phyloP scores from a whole-genome alignment of 2,113 vertebrate species.

The Plestiodon gilberti region DNA sequence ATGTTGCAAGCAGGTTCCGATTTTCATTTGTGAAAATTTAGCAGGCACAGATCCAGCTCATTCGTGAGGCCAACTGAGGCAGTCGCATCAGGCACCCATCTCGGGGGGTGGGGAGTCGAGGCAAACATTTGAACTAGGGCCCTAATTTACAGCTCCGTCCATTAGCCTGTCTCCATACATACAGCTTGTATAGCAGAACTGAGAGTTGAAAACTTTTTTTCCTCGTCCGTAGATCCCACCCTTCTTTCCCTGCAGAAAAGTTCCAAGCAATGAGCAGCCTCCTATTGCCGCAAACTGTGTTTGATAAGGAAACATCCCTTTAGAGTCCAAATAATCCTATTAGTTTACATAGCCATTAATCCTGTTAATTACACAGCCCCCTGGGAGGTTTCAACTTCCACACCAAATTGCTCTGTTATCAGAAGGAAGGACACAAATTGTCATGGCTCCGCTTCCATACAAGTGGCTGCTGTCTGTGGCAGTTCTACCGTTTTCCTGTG shows the following conservation, averaged over 20 bases:
- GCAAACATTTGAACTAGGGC: neutral
- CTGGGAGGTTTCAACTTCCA: constrained; percentile 42
- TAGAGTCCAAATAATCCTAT: constrained; percentile 27
- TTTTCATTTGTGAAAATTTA: too few species aligned
- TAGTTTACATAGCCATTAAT: constrained; percentile 56
- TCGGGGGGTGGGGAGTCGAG: too few species aligned
- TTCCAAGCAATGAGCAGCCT: neutral
- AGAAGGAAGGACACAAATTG: constrained; percentile 5
- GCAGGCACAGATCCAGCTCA: too few species aligned
- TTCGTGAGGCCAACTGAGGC: too few species aligned
- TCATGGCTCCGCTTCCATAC: neutral
- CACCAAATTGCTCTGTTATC: constrained; percentile 1
- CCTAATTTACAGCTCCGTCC: too few species aligned
- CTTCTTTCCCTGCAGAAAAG: neutral
- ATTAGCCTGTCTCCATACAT: too few species aligned
- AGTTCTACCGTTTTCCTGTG: rapidly evolving
- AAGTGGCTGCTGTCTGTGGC: neutral
- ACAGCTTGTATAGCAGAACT: neutral
- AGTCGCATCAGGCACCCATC: too few species aligned
- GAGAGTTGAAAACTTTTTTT: neutral
- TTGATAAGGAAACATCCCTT: constrained; percentile 63
- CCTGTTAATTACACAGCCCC: constrained; percentile 53
- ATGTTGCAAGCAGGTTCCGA: too few species aligned
- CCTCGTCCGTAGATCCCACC: neutral
- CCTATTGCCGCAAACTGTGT: constrained; percentile 20